Conservation (phyloP, 2,113 vertebrate species). For the Sigmodon hispidus region DNA sequence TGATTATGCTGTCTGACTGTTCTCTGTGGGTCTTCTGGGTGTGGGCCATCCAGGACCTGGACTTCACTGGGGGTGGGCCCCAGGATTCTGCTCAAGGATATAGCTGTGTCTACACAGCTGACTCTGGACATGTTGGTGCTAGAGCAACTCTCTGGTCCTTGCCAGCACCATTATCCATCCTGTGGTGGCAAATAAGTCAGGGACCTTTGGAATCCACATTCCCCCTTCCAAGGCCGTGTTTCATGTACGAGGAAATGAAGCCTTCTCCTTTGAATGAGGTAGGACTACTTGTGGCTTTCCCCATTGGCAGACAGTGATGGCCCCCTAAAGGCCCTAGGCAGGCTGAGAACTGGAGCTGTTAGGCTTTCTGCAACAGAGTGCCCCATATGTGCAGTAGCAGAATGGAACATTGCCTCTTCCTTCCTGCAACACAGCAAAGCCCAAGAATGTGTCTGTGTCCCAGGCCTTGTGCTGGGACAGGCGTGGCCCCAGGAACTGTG, state of each 20-base stretch:
- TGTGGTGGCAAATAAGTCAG: neutral
- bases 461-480: neutral
- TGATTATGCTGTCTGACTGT: neutral
- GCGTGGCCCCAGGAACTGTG: neutral
- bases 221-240: neutral
- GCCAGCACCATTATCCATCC: fast-evolving
- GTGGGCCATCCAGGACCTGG: neutral
- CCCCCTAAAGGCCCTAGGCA: neutral
- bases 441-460: neutral
- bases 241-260: neutral
- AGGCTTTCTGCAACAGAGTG: neutral
- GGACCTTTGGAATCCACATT: neutral
- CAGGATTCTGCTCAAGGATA: too few species aligned
- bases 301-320: neutral
- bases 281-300: neutral
- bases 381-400: neutral
- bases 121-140: neutral
- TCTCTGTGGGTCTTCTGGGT: neutral
- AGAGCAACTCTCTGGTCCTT: neutral
- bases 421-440: neutral
- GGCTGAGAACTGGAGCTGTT: neutral
- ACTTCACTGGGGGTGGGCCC: neutral
- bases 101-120: neutral
- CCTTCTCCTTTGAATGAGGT: neutral
- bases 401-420: neutral